Conservation (phyloP, 35 echinoderm and acorn worm genomes). For the Holothuria glaberrima region DNA sequence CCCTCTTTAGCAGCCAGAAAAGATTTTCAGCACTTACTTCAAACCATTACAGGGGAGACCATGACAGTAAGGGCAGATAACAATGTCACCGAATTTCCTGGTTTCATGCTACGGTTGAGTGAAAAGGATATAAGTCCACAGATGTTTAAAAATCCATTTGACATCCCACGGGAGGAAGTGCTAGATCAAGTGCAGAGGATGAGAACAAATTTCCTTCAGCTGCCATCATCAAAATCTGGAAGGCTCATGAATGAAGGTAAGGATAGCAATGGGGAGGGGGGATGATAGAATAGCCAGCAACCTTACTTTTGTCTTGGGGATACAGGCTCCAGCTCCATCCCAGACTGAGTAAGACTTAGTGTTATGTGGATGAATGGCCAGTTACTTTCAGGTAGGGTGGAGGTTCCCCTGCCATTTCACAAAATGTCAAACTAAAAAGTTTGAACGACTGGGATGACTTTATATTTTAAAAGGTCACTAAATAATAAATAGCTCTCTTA, state of each 20-base stretch:
- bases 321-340: too few species aligned
- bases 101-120: constrained; percentile 74
- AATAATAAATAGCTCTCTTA: too few species aligned
- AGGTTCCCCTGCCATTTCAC: too few species aligned
- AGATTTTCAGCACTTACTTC: constrained; percentile 95
- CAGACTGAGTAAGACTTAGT: too few species aligned
- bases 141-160: constrained; percentile 93
- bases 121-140: constrained; percentile 79
- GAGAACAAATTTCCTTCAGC: constrained; percentile 89
- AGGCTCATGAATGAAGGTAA: constrained; percentile 95
- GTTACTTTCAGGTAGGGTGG: too few species aligned
- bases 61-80: constrained; percentile 80
- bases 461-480: too few species aligned
- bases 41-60: constrained; percentile 92
- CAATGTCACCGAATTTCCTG: constrained; percentile 86
- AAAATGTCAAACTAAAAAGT: too few species aligned
- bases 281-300: too few species aligned
- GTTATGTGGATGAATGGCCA: too few species aligned
- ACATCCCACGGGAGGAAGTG: constrained; percentile 89
- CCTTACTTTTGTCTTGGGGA: too few species aligned
- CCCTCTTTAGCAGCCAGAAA: constrained; percentile 83
- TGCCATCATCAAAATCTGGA: constrained; percentile 65
- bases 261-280: neutral
- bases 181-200: constrained; percentile 91
- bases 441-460: too few species aligned